Percentiles rank a stretch among this genome's conserved stretches.
Evolutionary conservation across 2,888 invertebrate species (phyloP).

Genomic region (Ormyrus labotus): DNA sequence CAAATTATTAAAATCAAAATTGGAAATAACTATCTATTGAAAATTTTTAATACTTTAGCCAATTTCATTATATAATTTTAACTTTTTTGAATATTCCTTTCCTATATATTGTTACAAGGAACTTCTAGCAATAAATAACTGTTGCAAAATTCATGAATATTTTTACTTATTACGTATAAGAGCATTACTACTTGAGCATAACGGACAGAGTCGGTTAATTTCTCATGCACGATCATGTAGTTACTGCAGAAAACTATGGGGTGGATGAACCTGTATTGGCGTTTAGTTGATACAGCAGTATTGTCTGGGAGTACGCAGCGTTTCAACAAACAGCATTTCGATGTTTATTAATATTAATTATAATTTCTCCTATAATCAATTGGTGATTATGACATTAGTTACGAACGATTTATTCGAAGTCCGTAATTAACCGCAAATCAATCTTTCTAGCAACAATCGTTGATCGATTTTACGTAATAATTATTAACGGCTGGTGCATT

Average conservation of each 20-base stretch:
- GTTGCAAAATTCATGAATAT: slow-evolving; percentile 10
- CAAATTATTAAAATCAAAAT: too few relatives aligned
- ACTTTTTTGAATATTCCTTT: too few relatives aligned
- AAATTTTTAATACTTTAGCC: too few relatives aligned
- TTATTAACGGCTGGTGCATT: background rate
- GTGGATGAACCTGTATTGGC: slow-evolving; percentile 32
- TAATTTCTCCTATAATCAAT: background rate
- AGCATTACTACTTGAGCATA: slow-evolving; percentile 42
- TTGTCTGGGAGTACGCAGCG: background rate
- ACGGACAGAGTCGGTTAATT: slow-evolving; percentile 44
- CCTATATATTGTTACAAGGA: too few relatives aligned
- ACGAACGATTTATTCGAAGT: background rate
- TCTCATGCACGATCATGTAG: slow-evolving; percentile 46
- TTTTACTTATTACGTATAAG: slow-evolving; percentile 32
- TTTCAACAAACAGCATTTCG: background rate
- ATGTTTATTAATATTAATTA: slow-evolving; percentile 15
- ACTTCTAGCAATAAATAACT: too few relatives aligned
- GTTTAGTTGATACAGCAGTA: slow-evolving; percentile 2
- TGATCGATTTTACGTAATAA: slow-evolving; percentile 32
- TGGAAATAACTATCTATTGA: too few relatives aligned
- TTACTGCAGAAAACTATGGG: slow-evolving; percentile 27
- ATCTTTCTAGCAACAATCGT: slow-evolving; percentile 1
- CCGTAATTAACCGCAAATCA: slow-evolving; percentile 20
- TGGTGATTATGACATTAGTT: background rate
- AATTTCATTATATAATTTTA: too few relatives aligned